phyloP scores from a whole-genome alignment of 1,140 invertebrate genomes.

The Trissolcus basalis region DNA sequence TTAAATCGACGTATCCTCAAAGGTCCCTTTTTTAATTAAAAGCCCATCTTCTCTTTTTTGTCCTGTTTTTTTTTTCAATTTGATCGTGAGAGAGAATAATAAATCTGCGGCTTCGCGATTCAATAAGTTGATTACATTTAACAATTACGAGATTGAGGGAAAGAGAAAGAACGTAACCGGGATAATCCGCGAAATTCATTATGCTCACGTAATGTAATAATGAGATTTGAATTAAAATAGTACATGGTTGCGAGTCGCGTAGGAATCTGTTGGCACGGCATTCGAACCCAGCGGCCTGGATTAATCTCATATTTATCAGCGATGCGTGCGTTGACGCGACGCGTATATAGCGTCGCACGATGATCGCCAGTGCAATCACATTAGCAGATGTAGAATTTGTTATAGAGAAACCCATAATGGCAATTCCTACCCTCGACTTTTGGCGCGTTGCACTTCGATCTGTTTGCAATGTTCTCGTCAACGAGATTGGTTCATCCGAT shows the following conservation, averaged over 20 bases:
- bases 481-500: constrained; percentile 48
- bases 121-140: constrained; percentile 5
- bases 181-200: constrained; percentile 20
- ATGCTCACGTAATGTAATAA: constrained; percentile 18
- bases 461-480: constrained; percentile 42
- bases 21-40: too few relatives aligned
- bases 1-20: too few relatives aligned
- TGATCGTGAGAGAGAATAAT: not conserved
- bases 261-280: not conserved
- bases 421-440: constrained; percentile 40
- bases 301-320: not conserved
- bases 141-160: constrained; percentile 1
- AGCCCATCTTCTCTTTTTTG: too few relatives aligned
- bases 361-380: constrained; percentile 32
- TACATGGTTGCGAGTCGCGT: constrained; percentile 9
- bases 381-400: constrained; percentile 48
- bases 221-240: constrained; percentile 23
- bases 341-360: constrained; percentile 24
- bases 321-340: constrained; percentile 2
- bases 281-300: not conserved
- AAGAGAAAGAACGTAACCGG: not conserved
- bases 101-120: too few relatives aligned
- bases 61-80: constrained; percentile 3
- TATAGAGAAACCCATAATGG: constrained; percentile 43
- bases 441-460: constrained; percentile 32